These are phyloP conservation scores for Geranospiza caerulescens DNA, from an alignment of 2,797 vertebrate species.

Conservation along the genomic window DNA sequence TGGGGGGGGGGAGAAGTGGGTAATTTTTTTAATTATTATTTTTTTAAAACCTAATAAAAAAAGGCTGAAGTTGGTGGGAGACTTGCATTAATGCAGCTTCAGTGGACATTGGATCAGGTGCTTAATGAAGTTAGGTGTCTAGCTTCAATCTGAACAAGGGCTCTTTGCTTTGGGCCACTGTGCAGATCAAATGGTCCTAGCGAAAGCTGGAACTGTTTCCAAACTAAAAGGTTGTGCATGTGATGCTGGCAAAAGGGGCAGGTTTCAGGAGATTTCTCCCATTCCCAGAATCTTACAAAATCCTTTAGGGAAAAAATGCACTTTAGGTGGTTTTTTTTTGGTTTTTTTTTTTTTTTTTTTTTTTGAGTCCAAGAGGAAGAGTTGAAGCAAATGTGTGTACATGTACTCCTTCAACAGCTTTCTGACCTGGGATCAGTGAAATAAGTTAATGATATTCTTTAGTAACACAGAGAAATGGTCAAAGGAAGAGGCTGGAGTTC, in stretches of 20 bases:
- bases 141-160: background rate
- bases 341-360: no score
- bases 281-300: background rate
- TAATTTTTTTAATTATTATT: background rate
- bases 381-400: background rate
- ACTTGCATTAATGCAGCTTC: background rate
- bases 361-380: background rate
- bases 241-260: background rate
- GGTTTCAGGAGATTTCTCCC: background rate
- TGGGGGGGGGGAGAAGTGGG: background rate
- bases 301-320: background rate
- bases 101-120: background rate
- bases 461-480: no score
- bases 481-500: background rate
- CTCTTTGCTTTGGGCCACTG: background rate
- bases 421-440: background rate
- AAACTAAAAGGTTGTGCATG: fast-evolving
- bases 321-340: no score
- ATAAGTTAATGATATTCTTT: background rate
- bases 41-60: background rate
- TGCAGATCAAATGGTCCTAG: background rate
- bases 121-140: background rate
- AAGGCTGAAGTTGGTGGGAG: background rate
- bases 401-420: background rate
- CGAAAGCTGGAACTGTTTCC: background rate